These are phyloP conservation scores for Sander lucioperca DNA, from an alignment of 2,113 vertebrate genomes.

Conservation along the genomic window DNA sequence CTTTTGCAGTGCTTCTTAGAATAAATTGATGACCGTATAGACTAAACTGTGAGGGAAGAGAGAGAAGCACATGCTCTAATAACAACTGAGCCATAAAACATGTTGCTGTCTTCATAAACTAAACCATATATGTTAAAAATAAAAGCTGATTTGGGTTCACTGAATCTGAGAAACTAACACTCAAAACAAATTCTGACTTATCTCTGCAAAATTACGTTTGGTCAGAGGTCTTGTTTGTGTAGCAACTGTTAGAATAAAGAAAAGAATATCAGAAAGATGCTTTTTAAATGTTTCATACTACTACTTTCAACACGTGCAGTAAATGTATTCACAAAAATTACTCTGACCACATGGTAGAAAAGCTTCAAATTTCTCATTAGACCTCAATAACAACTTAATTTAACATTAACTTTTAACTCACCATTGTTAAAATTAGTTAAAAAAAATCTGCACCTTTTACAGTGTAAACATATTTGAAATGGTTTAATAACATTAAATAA, in stretches of 20 bases:
- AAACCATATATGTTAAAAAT: conserved; percentile 18
- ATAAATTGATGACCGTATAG: conserved; percentile 16
- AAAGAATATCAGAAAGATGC: neutral
- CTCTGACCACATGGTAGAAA: neutral
- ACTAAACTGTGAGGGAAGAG: conserved; percentile 22
- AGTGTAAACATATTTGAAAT: neutral
- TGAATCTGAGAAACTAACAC: neutral
- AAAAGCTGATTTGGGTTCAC: conserved; percentile 16
- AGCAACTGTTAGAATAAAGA: neutral
- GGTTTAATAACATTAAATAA: neutral
- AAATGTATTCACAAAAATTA: neutral
- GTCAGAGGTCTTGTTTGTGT: neutral
- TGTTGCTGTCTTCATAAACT: conserved; percentile 2
- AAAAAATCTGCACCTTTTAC: neutral
- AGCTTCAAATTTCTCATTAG: neutral
- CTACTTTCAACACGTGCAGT: neutral
- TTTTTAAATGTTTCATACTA: neutral
- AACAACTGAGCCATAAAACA: conserved; percentile 19
- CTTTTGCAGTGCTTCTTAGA: conserved; percentile 12
- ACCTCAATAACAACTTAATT: neutral
- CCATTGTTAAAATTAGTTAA: neutral
- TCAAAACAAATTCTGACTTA: neutral
- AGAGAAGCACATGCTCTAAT: neutral
- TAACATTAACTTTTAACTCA: neutral
- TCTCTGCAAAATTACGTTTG: neutral